Conservation (phyloP, 2,113 vertebrate genomes). For the Heteronetta atricapilla region DNA sequence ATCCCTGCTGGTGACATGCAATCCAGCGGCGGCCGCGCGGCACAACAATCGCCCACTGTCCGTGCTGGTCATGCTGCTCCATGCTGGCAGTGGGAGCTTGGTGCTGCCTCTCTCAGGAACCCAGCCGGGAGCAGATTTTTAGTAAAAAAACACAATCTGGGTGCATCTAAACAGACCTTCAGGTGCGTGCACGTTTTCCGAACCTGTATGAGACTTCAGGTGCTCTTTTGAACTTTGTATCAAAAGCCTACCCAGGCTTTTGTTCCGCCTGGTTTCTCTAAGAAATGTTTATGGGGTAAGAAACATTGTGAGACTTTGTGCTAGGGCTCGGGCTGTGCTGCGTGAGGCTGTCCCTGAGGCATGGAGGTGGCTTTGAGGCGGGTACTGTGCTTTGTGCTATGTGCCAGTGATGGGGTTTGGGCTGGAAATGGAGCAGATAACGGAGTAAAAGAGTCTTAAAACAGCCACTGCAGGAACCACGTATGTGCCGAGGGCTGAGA, state of each 20-base stretch:
- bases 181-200: not conserved
- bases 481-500: accelerated
- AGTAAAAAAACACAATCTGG: not conserved
- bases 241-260: not conserved
- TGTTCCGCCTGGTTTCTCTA: not conserved
- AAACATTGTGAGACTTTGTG: not conserved
- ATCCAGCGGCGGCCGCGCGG: slow-evolving; percentile 74
- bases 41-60: slow-evolving; percentile 79
- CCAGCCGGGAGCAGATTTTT: not conserved
- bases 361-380: not conserved
- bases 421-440: accelerated
- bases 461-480: not conserved
- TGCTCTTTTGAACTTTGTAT: not conserved
- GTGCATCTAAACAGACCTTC: not conserved
- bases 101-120: not conserved
- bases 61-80: not conserved
- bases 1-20: slow-evolving; percentile 73
- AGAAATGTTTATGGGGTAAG: not conserved
- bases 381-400: not conserved
- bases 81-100: not conserved
- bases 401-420: accelerated
- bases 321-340: accelerated
- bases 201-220: not conserved
- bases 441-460: not conserved
- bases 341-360: not conserved